A percentile compares a stretch with the other conserved stretches of the same genome.
Evolutionary conservation across 2,113 vertebrate genomes (phyloP).

Genomic region (Oostethus manadensis): DNA sequence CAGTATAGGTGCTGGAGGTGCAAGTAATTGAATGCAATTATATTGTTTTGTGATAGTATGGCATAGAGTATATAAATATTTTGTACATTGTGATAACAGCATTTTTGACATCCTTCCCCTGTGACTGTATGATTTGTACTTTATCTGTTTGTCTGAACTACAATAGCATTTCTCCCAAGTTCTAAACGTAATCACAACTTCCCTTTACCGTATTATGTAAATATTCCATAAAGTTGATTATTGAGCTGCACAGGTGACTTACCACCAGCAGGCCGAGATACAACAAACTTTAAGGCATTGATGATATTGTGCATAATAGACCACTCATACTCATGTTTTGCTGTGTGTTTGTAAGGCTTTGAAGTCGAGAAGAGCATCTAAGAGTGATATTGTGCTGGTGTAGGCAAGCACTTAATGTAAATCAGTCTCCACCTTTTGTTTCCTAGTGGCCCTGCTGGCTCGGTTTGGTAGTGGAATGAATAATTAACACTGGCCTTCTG

Average conservation of each 20-base stretch:
- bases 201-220: not conserved
- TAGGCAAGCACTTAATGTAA: constrained; percentile 54
- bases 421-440: constrained; percentile 58
- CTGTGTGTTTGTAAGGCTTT: not conserved
- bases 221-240: not conserved
- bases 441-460: constrained; percentile 58
- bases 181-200: constrained; percentile 1
- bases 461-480: constrained; percentile 66
- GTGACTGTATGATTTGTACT: not conserved
- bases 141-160: not conserved
- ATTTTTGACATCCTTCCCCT: constrained; percentile 12
- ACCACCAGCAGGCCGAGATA: not conserved
- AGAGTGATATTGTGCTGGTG: not conserved
- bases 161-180: not conserved
- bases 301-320: not conserved
- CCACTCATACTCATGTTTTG: not conserved
- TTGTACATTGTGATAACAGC: constrained; percentile 5
- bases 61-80: constrained; percentile 7
- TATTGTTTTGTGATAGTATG: not conserved
- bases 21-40: constrained; percentile 5
- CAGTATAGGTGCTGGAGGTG: constrained; percentile 2
- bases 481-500: constrained; percentile 69
- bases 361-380: too few relatives aligned
- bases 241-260: not conserved
- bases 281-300: not conserved